A percentile compares a stretch with the other conserved stretches of the same genome.
These are phyloP conservation scores for Ganaspis brasiliensis DNA, from an alignment of 2,888 invertebrate genomes.

Conservation along the genomic window DNA sequence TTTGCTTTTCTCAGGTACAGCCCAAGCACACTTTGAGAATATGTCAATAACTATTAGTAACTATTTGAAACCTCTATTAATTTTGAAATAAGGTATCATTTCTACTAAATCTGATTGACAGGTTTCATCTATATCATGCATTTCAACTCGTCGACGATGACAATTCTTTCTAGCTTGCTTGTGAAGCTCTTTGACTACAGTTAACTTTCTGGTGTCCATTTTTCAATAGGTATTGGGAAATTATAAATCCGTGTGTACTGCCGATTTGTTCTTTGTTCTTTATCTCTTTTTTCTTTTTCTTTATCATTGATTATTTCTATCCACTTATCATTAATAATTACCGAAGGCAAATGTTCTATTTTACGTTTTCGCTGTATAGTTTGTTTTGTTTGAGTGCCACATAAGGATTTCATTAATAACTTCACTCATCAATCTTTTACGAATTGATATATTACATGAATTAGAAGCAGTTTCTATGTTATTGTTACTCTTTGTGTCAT, in stretches of 20 bases:
- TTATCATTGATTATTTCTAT: not conserved
- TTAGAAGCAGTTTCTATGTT: too few relatives aligned
- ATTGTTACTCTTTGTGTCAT: not conserved
- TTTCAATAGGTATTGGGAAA: too few relatives aligned
- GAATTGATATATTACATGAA: too few relatives aligned
- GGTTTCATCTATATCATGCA: too few relatives aligned
- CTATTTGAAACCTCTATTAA: not conserved
- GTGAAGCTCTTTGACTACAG: too few relatives aligned
- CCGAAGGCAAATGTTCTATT: not conserved
- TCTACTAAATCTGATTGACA: not conserved
- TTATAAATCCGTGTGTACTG: too few relatives aligned
- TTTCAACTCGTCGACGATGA: not conserved
- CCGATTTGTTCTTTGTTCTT: conserved; percentile 13
- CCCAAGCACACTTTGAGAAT: not conserved
- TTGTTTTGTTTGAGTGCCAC: not conserved
- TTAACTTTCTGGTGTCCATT: too few relatives aligned
- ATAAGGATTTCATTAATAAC: not conserved
- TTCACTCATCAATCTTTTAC: not conserved
- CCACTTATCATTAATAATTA: not conserved
- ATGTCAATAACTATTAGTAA: not conserved
- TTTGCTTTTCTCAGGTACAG: not conserved
- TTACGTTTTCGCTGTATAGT: not conserved
- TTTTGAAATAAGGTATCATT: not conserved
- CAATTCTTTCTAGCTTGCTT: too few relatives aligned
- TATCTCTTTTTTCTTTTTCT: not conserved